Percentiles rank a stretch among this genome's conserved stretches.
phyloP scores from a whole-genome alignment of 1,140 invertebrate genomes.

The Neotoxoptera formosana region DNA sequence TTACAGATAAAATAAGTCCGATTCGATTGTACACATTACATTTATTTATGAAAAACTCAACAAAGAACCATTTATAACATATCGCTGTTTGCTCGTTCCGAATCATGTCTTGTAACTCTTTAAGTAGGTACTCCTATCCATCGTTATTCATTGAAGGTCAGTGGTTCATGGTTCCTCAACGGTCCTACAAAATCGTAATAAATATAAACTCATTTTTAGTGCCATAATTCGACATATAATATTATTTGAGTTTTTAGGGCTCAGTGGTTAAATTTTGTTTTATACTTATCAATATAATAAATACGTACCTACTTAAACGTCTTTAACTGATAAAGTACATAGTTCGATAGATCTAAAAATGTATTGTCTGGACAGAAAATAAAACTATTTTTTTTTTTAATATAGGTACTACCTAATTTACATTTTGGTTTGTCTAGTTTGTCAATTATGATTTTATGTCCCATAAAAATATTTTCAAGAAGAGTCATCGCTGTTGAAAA shows the following conservation, averaged over 20 bases:
- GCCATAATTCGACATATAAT: background rate
- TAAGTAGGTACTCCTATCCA: background rate
- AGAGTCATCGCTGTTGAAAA: background rate
- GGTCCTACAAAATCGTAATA: background rate
- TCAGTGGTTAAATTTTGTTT: background rate
- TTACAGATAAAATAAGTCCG: background rate
- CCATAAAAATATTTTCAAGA: background rate
- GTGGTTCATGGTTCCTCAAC: background rate
- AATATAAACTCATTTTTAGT: background rate
- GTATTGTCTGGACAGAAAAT: too few relatives aligned
- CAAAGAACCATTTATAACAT: background rate
- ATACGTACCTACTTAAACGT: too few relatives aligned
- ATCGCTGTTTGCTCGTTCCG: background rate
- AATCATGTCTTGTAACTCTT: background rate
- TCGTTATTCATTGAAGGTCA: background rate
- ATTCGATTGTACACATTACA: background rate
- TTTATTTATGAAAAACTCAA: background rate
- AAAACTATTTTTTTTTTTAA: too few relatives aligned
- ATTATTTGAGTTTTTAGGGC: background rate
- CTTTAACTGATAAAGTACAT: too few relatives aligned
- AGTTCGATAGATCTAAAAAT: too few relatives aligned
- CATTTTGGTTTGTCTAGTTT: background rate
- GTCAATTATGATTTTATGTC: background rate
- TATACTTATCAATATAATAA: background rate
- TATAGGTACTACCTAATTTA: background rate